Percentiles rank a stretch among this genome's conserved stretches.
Conservation (phyloP, 1,140 invertebrate species). For the Chrysoperla carnea region DNA sequence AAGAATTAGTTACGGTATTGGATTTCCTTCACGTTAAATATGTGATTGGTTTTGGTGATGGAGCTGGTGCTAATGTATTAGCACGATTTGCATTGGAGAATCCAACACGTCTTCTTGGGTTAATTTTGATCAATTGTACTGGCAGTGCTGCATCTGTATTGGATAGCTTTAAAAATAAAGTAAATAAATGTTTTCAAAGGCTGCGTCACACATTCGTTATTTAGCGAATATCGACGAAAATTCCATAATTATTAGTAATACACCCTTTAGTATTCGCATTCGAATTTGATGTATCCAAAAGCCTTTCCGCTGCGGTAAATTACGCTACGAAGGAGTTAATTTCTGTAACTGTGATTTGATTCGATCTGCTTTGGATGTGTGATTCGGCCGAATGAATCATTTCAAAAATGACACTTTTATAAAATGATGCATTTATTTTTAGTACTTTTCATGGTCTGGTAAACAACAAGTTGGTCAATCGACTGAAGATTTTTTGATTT, state of each 20-base stretch:
- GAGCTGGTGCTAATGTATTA: constrained; percentile 76
- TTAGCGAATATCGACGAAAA: neutral
- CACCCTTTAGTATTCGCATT: no score
- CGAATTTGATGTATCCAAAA: no score
- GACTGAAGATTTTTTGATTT: constrained; percentile 67
- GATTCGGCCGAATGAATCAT: no score
- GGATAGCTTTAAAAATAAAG: constrained; percentile 74
- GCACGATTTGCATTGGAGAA: constrained; percentile 68
- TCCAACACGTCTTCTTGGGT: constrained; percentile 53
- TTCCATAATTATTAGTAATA: neutral
- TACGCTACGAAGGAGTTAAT: no score
- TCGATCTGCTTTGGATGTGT: no score
- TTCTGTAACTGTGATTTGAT: no score
- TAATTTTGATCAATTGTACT: constrained; percentile 77
- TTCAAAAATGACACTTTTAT: no score
- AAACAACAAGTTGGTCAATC: constrained; percentile 47
- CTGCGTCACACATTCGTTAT: neutral
- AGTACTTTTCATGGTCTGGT: constrained; percentile 42
- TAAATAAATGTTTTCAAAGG: no score
- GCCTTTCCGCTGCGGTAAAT: no score
- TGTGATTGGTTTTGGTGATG: constrained; percentile 73
- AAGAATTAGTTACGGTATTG: constrained; percentile 64
- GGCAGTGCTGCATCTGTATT: constrained; percentile 71
- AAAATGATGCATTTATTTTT: no score
- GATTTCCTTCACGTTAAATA: constrained; percentile 63